Evolutionary conservation across 2,888 invertebrate genomes (phyloP), one percentile per base, ranked within the genome.

Genomic region (Reticulitermes lucifugus): DNA sequence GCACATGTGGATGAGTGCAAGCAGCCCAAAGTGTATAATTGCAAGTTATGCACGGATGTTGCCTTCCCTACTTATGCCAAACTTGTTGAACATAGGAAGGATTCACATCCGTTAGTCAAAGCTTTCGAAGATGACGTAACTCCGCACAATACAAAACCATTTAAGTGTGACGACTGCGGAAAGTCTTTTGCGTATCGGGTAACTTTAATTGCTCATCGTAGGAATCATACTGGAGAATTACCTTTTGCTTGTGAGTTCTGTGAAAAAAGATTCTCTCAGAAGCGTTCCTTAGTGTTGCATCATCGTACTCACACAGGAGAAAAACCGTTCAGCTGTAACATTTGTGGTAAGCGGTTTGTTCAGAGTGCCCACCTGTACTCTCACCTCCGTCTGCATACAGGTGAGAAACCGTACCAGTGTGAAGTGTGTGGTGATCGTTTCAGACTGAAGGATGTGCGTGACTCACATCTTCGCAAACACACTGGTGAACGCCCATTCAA

Each of bases 131-230:
- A 83, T 55, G 81, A 85, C 35, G 41, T 65, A 46, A n/a, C 29
- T 51, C 35, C 70, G 14, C 82, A 81, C 18, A 71, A 41, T 29
- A 75, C 86, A 41, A 86, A 86, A 71, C 86, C 86, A 60, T 86
- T 86, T n/a, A 84, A 84, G 22, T 86, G 86, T 82, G 82, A 84
- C 1, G 84, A 84, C 21, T 94, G 94, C 88, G 94, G 93, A 87
- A 91, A 92, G 73, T 91, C 93, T 0, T 94, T 93, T 87, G 91
- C 92, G 0, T 93, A 93, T 80, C 91, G 92, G 77, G 90, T 91
- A 0, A 90, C 91, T 75, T 88, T 94, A 55, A 88, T 91, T 21
- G 88, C 88, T 60, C 93, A 93, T 87, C 91, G 91, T 86, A 89
- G 90, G 83, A 89, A 88, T 29, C 93, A 93, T 86, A 90, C 91